Percentiles rank a stretch among this genome's conserved stretches.
These are phyloP conservation scores for Acleris laterana DNA, from an alignment of 2,888 invertebrate species.

Conservation along the genomic window DNA sequence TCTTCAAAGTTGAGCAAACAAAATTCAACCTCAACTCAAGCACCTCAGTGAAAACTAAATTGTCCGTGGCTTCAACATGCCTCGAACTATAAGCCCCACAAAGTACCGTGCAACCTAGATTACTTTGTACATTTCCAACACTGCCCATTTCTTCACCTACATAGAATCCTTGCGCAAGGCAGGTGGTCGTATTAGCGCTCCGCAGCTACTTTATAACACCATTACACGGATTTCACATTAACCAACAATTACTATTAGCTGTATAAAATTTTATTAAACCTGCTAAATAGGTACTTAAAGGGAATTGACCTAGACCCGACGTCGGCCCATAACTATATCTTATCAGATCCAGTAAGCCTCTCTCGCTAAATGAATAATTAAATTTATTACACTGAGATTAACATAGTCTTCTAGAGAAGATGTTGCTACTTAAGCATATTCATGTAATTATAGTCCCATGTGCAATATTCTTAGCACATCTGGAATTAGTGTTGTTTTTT, in stretches of 20 bases:
- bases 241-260: constrained; percentile 24
- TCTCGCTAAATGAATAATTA: constrained; percentile 11
- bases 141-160: constrained; percentile 12
- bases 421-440: not conserved
- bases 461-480: not conserved
- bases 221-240: constrained; percentile 31
- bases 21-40: not conserved
- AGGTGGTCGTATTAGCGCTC: constrained; percentile 24
- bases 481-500: too few relatives aligned
- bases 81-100: not conserved
- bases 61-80: not conserved
- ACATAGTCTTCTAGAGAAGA: not conserved
- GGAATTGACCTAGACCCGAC: constrained; percentile 14
- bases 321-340: not conserved
- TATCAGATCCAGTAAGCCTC: constrained; percentile 15
- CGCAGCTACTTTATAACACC: constrained; percentile 8
- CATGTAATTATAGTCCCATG: not conserved
- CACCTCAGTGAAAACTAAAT: not conserved
- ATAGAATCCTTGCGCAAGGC: constrained; percentile 17
- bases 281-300: constrained; percentile 19
- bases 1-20: too few relatives aligned
- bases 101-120: not conserved
- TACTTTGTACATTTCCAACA: constrained; percentile 1
- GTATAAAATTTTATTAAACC: constrained; percentile 31
- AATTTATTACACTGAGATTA: constrained; percentile 2